Conservation (phyloP, 1,140 invertebrate genomes). For the Ooceraea biroi region DNA sequence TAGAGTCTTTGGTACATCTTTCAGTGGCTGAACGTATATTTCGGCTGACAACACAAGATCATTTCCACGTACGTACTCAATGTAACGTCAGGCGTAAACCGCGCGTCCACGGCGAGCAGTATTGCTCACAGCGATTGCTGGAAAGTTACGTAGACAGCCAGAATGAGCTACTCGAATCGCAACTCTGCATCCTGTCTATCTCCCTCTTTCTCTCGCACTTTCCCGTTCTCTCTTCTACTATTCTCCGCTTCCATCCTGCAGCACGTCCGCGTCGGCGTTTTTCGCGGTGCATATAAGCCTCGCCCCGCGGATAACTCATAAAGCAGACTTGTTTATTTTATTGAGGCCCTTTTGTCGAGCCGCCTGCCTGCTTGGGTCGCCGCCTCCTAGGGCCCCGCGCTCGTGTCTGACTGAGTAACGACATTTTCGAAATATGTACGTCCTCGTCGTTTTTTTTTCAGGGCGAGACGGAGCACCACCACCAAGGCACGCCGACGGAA, state of each 20-base stretch:
- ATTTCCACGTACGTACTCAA: neutral
- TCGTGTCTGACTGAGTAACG: constrained; percentile 69
- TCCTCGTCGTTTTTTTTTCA: constrained; percentile 43
- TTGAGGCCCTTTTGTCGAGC: constrained; percentile 61
- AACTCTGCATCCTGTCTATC: neutral
- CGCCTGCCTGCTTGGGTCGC: constrained; percentile 31
- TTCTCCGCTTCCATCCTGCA: neutral
- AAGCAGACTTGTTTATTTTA: constrained; percentile 76
- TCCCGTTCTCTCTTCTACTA: neutral
- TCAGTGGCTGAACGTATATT: neutral
- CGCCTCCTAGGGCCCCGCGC: constrained; percentile 44
- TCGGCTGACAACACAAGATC: constrained; percentile 29
- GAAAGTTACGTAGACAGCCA: constrained; percentile 47
- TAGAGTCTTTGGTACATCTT: neutral
- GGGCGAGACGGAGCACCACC: constrained; percentile 38
- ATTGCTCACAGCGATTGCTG: neutral
- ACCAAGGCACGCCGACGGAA: neutral
- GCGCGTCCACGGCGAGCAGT: neutral
- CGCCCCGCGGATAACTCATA: constrained; percentile 71
- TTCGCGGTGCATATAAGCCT: constrained; percentile 57
- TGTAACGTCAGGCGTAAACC: constrained; percentile 16
- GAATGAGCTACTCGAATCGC: constrained; percentile 35
- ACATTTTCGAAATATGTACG: constrained; percentile 74
- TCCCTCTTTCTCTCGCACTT: neutral
- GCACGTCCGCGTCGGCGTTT: constrained; percentile 46